Evolutionary conservation across 2,888 invertebrate species (phyloP).

Genomic region (Elmis aenea): DNA sequence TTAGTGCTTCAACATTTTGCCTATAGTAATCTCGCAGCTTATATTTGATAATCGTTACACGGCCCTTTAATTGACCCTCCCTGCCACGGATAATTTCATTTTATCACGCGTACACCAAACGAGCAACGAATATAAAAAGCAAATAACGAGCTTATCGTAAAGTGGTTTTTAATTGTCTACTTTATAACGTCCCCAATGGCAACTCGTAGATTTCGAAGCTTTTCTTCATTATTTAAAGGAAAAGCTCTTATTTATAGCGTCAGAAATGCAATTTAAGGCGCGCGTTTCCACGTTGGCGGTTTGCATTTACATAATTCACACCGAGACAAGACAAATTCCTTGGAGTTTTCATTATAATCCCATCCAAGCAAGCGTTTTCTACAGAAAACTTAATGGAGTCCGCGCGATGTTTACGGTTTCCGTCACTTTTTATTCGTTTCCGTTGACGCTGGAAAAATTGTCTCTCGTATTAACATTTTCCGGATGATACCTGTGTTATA

Average conservation of each 20-base stretch:
- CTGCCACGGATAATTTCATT: too few species aligned
- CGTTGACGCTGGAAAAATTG: slow-evolving; percentile 21
- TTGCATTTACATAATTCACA: slow-evolving; percentile 44
- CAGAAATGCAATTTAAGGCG: slow-evolving; percentile 42
- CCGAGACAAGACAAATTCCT: slow-evolving; percentile 44
- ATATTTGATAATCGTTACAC: too few species aligned
- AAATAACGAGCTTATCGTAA: too few species aligned
- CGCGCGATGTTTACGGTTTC: slow-evolving; percentile 38
- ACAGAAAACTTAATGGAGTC: slow-evolving; percentile 40
- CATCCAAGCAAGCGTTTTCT: slow-evolving; percentile 34
- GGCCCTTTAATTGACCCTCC: too few species aligned
- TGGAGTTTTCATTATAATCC: slow-evolving; percentile 44
- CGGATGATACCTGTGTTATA: slow-evolving; percentile 15
- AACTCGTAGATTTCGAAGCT: slow-evolving; percentile 12
- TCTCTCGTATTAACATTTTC: slow-evolving; percentile 18
- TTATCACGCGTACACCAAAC: too few species aligned
- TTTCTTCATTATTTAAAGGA: slow-evolving; percentile 25
- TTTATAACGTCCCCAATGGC: slow-evolving; percentile 7
- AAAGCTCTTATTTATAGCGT: slow-evolving; percentile 38
- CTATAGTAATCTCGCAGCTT: slow-evolving; percentile 3
- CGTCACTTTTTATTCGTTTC: slow-evolving; percentile 33
- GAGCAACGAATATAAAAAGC: too few species aligned
- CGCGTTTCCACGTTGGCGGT: slow-evolving; percentile 42
- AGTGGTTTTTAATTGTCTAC: slow-evolving; percentile 2
- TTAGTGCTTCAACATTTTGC: slow-evolving; percentile 4